Evolutionary conservation across 2,797 vertebrate species (phyloP).

Genomic region (Acipenser transmontanus): DNA sequence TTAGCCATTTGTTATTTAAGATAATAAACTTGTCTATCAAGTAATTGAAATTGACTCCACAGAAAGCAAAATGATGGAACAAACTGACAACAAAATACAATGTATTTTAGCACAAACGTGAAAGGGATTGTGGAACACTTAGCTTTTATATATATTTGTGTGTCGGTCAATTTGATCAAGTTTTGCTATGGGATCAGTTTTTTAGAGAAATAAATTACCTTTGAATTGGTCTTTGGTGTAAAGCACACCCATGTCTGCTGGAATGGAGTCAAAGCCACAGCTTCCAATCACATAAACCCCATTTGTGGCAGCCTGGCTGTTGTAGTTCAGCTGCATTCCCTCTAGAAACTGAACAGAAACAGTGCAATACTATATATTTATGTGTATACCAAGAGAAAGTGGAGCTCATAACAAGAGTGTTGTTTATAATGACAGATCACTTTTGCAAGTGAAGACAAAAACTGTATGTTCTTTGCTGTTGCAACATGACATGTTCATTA

Average conservation of each 20-base stretch:
- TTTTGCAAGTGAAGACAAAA: too few relatives aligned
- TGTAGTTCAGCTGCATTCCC: conserved; percentile 81
- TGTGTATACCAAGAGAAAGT: not conserved
- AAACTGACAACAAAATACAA: too few relatives aligned
- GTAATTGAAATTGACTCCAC: too few relatives aligned
- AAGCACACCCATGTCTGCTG: conserved; percentile 89
- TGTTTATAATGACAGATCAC: too few relatives aligned
- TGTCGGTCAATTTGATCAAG: too few relatives aligned
- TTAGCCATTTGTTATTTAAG: too few relatives aligned
- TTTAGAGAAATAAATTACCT: conserved; percentile 53
- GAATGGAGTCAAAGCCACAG: conserved; percentile 94
- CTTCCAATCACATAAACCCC: conserved; percentile 85
- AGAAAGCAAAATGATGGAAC: too few relatives aligned
- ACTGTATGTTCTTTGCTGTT: too few relatives aligned
- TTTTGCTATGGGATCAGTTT: not conserved
- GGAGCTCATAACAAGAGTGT: too few relatives aligned
- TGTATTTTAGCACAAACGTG: not conserved
- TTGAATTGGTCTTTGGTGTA: conserved; percentile 84
- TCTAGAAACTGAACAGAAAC: conserved; percentile 79
- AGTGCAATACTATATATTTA: conserved; percentile 9
- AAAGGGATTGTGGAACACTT: not conserved
- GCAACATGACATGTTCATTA: too few relatives aligned
- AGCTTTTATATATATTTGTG: not conserved
- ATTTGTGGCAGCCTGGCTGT: conserved; percentile 73
- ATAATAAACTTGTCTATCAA: too few relatives aligned